Conservation (phyloP, 2,888 invertebrate species). For the Alsophila aescularia region DNA sequence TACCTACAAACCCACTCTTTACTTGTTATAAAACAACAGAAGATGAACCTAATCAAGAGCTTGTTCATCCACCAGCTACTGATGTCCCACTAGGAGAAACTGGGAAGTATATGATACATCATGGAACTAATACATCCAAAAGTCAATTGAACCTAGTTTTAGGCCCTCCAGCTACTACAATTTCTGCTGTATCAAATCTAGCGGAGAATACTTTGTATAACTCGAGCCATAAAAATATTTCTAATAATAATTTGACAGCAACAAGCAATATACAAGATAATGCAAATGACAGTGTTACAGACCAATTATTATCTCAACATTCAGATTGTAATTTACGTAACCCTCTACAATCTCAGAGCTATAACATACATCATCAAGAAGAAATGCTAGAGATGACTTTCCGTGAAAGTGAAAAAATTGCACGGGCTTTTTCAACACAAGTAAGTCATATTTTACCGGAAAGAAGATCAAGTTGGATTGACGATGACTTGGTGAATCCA, state of each 20-base stretch:
- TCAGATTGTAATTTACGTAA: neutral
- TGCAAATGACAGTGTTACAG: neutral
- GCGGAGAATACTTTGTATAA: neutral
- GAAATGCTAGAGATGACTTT: neutral
- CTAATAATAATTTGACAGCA: neutral
- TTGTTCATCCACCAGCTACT: neutral
- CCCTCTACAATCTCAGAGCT: neutral
- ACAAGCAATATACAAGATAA: neutral
- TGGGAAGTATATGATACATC: neutral
- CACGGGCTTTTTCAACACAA: neutral
- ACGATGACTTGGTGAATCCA: neutral
- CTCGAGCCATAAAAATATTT: neutral
- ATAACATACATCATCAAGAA: neutral
- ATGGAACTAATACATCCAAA: neutral
- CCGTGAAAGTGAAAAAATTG: constrained; percentile 1
- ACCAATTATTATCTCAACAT: neutral
- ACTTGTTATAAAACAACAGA: neutral
- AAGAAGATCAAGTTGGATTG: neutral
- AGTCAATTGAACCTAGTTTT: neutral
- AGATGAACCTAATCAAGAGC: neutral
- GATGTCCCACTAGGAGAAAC: neutral
- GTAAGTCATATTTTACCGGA: neutral
- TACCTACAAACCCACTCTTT: neutral
- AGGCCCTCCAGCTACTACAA: neutral
- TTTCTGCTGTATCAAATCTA: neutral